These are phyloP conservation scores for Aphodius sticticus DNA, from an alignment of 2,888 invertebrate genomes.

Conservation along the genomic window DNA sequence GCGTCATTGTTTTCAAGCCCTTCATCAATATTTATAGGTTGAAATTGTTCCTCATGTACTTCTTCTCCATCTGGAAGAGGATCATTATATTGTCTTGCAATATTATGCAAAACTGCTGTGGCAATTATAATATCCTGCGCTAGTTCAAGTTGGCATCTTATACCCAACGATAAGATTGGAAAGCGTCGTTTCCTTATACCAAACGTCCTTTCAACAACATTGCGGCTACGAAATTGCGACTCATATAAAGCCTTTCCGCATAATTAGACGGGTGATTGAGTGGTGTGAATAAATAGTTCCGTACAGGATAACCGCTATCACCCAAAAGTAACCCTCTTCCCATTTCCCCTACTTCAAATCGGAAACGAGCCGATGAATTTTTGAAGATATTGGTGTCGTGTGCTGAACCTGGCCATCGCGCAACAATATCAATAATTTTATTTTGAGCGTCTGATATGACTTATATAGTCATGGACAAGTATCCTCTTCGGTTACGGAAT, in stretches of 20 bases:
- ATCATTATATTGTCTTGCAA: conserved; percentile 34
- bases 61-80: neutral
- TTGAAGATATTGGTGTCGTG: neutral
- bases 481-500: too few species aligned
- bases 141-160: conserved; percentile 39
- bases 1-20: too few species aligned
- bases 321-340: conserved; percentile 33
- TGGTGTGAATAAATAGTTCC: conserved; percentile 36
- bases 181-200: conserved; percentile 41
- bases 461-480: too few species aligned
- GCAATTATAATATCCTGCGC: conserved; percentile 45
- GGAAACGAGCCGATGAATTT: neutral
- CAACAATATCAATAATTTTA: neutral
- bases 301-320: conserved; percentile 36
- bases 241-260: conserved; percentile 33
- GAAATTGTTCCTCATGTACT: too few species aligned
- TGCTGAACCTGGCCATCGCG: neutral
- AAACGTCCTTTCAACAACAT: conserved; percentile 43
- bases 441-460: too few species aligned
- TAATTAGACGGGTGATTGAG: conserved; percentile 20
- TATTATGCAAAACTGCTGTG: conserved; percentile 48
- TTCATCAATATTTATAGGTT: too few species aligned
- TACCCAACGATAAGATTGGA: conserved; percentile 40
- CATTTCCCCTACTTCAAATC: neutral
- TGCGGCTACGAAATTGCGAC: conserved; percentile 48